Evolutionary conservation across 2,888 invertebrate species (phyloP), one percentile per base, ranked within the genome.

Genomic region (Zeuzera pyrina): DNA sequence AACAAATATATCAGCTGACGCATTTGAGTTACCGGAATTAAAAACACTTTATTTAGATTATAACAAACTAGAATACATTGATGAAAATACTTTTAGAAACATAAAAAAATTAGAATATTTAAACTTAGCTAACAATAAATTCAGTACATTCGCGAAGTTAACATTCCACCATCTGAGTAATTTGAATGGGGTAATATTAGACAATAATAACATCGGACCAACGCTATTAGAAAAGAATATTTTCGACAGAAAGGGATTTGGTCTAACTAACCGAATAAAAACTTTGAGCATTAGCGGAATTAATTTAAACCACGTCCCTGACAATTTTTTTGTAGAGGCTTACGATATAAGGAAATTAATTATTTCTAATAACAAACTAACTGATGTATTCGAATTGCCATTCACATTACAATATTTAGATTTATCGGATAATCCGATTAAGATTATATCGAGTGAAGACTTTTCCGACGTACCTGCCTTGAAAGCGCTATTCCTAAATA

Each of bases 401-500:
- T 74, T 69, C 14, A 83, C 83, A 0, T 45, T 90, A 3, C 74
- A 86, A 48, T 81, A 85, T 37, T 62, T 90, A 11, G 89, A 90
- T 57, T 45, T 90, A 8, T 90, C 89, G 0, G 86, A 86, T 26
- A 89, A 88, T 31, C 78, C 85, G 5, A 78, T 90, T 2, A 45
- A 52, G 1, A 66, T 67, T 11, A 57, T 89, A 14, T 66, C 74
- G 1, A 64, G 68, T 1, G 83, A 78, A 42, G 78, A 86, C 45
- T 79, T 88, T 28, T 46, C 57, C 0, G 74, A 85, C 34, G 56
- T 87, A 12, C 84, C 86, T 1, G 81, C 76, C 0, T 43, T 90
- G 23, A 84, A 76, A 42, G 66, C 69, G 1, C 54, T 90, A 2
- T 83, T 77, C 44, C 49, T 90, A 10, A 88, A 89, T 44, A 76